Base-by-base conservation (phyloP, 2,113 vertebrate species). In the Sphaerodactylus townsendi region DNA sequence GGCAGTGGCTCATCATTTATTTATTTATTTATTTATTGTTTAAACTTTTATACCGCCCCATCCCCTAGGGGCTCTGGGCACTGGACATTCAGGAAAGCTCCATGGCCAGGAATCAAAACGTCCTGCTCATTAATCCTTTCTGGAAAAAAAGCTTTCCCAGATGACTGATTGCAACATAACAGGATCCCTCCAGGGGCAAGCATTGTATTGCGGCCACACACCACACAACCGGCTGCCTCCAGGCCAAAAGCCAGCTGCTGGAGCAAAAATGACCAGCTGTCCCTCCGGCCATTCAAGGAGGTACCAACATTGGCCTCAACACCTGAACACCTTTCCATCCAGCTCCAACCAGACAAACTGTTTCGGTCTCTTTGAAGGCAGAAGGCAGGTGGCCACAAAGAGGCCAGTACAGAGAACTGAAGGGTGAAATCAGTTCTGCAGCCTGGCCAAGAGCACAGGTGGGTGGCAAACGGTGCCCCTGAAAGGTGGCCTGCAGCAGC, bases 131-230 rank as follows among this genome's bases (percentile, higher is more conserved):
- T 2, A 48, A 33, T 19, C 21, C 64, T 68, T 80, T 37, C 0
- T n/a, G 21, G 78, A 6, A 50, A 35, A 7, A 37, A 2, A 33
- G n/a, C 30, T 50, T 48, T 35, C 10, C 25, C 25, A 35, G 50
- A 59, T 5, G 44, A 14, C 28, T 44, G 66, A 33, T 23, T 48
- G 44, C n/a, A 37, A 23, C 0, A 33, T 19, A 25, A 69, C 13
- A 14, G 1, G 33, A 21, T 9, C 13, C 64, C 3, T 13, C 21
- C 28, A 37, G 28, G 53, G 28, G 79, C 3, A 71, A 37, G 44
- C 5, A 7, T 25, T 66, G 4, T 30, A 4, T 5, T 4, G 44
- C 44, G 28, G 30, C 17, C 64, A 0, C 19, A 9, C n/a, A 4
- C 11, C 23, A 56, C 4, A 17, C 46, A 15, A 10, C 33, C 10